phyloP scores from a whole-genome alignment of 2,888 invertebrate genomes.

The Pristionchus arcanus region DNA sequence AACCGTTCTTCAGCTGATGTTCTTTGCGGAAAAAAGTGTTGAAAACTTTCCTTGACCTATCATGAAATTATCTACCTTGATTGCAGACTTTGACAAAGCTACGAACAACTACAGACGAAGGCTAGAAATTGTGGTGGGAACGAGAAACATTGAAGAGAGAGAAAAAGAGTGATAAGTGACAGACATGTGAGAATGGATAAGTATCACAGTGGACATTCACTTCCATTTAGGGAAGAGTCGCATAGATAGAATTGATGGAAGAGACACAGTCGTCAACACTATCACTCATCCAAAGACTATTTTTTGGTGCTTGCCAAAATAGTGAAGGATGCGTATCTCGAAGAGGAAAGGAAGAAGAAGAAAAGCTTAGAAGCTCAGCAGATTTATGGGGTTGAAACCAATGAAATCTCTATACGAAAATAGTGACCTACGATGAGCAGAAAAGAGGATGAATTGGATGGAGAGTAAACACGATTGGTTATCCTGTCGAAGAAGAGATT shows the following conservation, averaged over 20 bases:
- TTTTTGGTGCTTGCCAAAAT: not conserved
- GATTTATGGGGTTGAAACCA: constrained; percentile 31
- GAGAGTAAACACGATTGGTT: constrained; percentile 31
- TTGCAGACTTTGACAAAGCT: too few species aligned
- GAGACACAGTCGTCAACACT: not conserved
- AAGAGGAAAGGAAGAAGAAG: not conserved
- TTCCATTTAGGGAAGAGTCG: not conserved
- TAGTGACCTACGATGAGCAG: not conserved
- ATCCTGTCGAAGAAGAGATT: not conserved
- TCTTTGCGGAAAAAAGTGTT: too few species aligned
- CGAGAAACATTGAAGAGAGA: too few species aligned
- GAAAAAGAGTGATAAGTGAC: not conserved
- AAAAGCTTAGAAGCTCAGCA: constrained; percentile 31
- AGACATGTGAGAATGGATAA: not conserved
- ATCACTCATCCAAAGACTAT: not conserved
- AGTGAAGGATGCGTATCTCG: not conserved
- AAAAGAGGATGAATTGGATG: not conserved
- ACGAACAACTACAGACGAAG: too few species aligned
- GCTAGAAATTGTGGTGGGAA: too few species aligned
- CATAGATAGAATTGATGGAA: not conserved
- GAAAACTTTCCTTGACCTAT: too few species aligned
- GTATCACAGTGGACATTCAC: not conserved
- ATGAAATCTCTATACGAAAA: not conserved
- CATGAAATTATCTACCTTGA: too few species aligned
- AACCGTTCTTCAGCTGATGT: too few species aligned